Base-by-base conservation (phyloP, 2,113 vertebrate species). In the Lampris incognitus region DNA sequence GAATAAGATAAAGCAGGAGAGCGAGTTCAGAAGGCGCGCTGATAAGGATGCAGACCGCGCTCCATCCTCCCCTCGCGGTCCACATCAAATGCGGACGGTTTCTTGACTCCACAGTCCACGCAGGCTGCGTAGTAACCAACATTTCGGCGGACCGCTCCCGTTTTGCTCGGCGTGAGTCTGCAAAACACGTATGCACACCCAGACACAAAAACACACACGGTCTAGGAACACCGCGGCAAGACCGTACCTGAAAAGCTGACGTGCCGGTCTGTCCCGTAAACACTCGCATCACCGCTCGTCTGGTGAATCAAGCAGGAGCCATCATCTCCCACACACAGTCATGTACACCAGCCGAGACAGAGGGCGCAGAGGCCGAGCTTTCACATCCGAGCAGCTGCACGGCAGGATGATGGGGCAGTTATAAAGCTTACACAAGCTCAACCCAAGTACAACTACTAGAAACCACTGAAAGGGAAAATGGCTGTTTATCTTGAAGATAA, bases 401-500 rank as follows among this genome's bases (percentile, higher is more conserved):
- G 24, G 24, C 24, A 24, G 24, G 24, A 24, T 24, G 24, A 24
- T 24, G 24, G 24, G 24, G 0, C 24, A 24, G 24, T 24, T 24
- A 24, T 24, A 24, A 24, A 24, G 24, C 24, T 24, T 24, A 24
- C 24, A 24, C 24, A 24, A 24, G 0, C 24, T 24, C 24, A 24
- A 24, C 24, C 24, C 24, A 46, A 40, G 4, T 5, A n/a, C 69
- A 82, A 88, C 77, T 75, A 78, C 56, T 72, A 73, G 72, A 73
- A 85, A 37, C 57, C n/a, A 50, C 9, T 61, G 66, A 82, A 80
- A 78, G 58, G 48, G n/a, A 79, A 46, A 82, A 69, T 24, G 11
- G 4, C n/a, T 51, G 66, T 85, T 87, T 72, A 84, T 46, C 69
- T 69, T 50, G 42, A 60, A 79, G 49, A 46, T 50, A 71, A 75